These are phyloP conservation scores for Stenoptilia bipunctidactyla DNA, from an alignment of 2,888 invertebrate genomes.

Conservation along the genomic window DNA sequence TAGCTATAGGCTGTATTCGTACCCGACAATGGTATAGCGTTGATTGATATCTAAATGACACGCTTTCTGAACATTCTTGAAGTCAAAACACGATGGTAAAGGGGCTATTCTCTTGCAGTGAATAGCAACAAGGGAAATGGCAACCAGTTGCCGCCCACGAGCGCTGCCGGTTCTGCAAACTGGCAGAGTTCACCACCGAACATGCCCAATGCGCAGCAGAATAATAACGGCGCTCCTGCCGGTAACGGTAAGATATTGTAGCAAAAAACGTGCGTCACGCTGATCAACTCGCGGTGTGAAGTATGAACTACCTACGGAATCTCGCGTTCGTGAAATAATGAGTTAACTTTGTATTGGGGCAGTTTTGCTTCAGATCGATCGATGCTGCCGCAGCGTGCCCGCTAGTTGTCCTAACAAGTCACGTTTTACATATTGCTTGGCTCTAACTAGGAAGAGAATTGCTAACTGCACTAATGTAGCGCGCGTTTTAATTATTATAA, in stretches of 20 bases:
- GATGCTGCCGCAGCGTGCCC: neutral
- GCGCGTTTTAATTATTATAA: no score
- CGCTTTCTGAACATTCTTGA: conserved; percentile 5
- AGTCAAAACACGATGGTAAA: conserved; percentile 5
- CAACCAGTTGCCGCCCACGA: conserved; percentile 56
- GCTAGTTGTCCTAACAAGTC: conserved; percentile 15
- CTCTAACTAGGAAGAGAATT: conserved; percentile 3
- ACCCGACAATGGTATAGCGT: no score
- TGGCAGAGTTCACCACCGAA: conserved; percentile 58
- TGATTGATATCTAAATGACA: neutral
- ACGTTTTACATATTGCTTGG: conserved; percentile 20
- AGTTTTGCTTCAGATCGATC: no score
- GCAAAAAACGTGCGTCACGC: neutral
- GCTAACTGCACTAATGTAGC: conserved; percentile 16
- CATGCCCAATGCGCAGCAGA: conserved; percentile 61
- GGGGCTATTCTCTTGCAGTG: conserved; percentile 31
- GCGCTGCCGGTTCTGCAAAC: conserved; percentile 47
- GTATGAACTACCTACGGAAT: no score
- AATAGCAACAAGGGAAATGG: conserved; percentile 63
- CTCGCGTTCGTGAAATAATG: no score
- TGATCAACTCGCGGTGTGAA: neutral
- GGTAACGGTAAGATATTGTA: conserved; percentile 39
- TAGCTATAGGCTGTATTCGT: no score
- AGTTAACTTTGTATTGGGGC: no score
- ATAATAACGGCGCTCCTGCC: conserved; percentile 58